Evolutionary conservation across 2,113 vertebrate genomes (phyloP).

Genomic region (Callionymus lyra): DNA sequence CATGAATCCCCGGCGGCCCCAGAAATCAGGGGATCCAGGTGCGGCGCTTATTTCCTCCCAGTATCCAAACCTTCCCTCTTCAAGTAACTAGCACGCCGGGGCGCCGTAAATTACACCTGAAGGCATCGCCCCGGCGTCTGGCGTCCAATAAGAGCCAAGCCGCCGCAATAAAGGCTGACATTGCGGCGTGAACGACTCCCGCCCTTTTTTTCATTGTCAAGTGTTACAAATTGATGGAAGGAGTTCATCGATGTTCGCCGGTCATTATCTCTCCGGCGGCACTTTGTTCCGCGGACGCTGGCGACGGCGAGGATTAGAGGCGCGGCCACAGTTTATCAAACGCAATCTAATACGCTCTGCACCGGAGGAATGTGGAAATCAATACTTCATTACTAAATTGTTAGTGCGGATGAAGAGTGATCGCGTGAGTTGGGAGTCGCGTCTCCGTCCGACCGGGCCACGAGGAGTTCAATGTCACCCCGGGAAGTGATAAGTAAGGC

Average conservation of each 20-base stretch:
- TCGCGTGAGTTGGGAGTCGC: constrained; percentile 80
- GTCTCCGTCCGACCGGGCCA: constrained; percentile 79
- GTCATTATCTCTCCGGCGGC: constrained; percentile 92
- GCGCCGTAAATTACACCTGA: constrained; percentile 88
- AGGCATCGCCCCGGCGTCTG: constrained; percentile 80
- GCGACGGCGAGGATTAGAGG: constrained; percentile 83
- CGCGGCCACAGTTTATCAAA: constrained; percentile 93
- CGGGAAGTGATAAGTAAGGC: constrained; percentile 62
- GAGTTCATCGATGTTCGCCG: constrained; percentile 85
- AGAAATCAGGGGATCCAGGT: constrained; percentile 83
- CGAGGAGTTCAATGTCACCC: constrained; percentile 83
- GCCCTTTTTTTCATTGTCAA: constrained; percentile 86
- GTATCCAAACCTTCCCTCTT: constrained; percentile 99
- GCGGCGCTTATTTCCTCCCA: constrained; percentile 88
- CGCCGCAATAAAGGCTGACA: constrained; percentile 83
- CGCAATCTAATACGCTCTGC: constrained; percentile 97
- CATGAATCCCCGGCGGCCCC: constrained; percentile 84
- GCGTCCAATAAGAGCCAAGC: constrained; percentile 77
- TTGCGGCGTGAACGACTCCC: constrained; percentile 80
- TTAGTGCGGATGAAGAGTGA: constrained; percentile 95
- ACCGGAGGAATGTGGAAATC: constrained; percentile 97
- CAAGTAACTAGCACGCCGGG: constrained; percentile 91
- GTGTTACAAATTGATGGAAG: constrained; percentile 93
- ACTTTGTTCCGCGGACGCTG: constrained; percentile 92
- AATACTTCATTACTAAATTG: constrained; percentile 99